Evolutionary conservation across 2,113 vertebrate species (phyloP).

Genomic region (Phylloscopus whistleri): DNA sequence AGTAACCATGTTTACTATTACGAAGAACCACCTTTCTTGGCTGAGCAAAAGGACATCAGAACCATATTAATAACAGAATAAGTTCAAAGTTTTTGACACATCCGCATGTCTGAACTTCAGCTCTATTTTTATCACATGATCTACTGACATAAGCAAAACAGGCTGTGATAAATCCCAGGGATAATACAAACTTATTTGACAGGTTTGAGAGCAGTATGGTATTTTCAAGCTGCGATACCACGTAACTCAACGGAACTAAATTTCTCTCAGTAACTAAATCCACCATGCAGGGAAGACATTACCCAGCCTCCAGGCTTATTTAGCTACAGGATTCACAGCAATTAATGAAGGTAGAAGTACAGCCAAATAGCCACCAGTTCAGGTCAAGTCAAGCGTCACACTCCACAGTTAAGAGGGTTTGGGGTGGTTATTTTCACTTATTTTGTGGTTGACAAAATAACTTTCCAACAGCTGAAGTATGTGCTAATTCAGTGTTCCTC

Average conservation of each 20-base stretch:
- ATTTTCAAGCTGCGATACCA: neutral
- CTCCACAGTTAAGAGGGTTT: neutral
- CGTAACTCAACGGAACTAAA: neutral
- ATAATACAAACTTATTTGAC: neutral
- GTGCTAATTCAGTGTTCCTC: neutral
- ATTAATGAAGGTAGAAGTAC: neutral
- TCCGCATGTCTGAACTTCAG: neutral
- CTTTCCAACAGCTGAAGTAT: neutral
- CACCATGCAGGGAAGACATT: neutral
- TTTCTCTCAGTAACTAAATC: neutral
- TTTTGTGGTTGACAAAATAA: neutral
- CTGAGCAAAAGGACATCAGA: neutral
- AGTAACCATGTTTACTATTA: neutral
- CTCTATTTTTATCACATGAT: neutral
- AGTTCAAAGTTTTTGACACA: neutral
- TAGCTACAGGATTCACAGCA: neutral
- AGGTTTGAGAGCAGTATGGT: neutral
- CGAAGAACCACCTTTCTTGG: neutral
- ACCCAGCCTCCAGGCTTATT: neutral
- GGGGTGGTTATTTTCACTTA: accelerated
- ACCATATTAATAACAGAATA: neutral
- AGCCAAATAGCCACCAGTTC: neutral
- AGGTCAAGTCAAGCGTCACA: neutral
- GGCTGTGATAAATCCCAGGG: neutral
- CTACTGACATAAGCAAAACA: neutral